Base-by-base conservation (phyloP, 2,113 vertebrate species). In the Agapornis roseicollis region DNA sequence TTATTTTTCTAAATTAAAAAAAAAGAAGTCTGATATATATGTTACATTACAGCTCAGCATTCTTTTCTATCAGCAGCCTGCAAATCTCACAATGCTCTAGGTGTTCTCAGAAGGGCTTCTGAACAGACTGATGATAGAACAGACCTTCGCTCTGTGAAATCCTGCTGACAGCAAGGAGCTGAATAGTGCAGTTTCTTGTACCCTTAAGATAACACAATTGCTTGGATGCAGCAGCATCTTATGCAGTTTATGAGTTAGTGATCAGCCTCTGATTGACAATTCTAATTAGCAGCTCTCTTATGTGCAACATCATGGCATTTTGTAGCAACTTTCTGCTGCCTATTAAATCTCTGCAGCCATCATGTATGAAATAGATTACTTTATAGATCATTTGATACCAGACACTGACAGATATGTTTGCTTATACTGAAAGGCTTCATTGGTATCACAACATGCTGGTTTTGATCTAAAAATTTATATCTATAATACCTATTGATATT, bases 231-330 rank as follows among this genome's bases (percentile, higher is more conserved):
- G 90, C 88, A 97, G 85, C 90, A 58, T 96, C 94, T 97, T 93
- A 74, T n/a, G 50, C 96, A 70, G 91, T 97, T 94, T 95, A 96
- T 52, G 89, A 89, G 80, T 91, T 61, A 83, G 83, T 92, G 94
- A 98, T 98, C 97, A 97, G 97, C 97, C 97, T 98, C 85, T 96
- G 88, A 98, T 91, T 98, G 97, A 97, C 97, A 98, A 94, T 96
- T 96, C 95, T 97, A 98, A 98, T 98, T 98, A 98, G 97, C 95
- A 97, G 85, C 80, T 91, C 97, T 97, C 92, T 87, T 97, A 85
- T 91, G 74, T 97, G 64, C 79, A 94, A 94, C 64, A 88, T 92
- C 87, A 94, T 92, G 97, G 78, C 56, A 86, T 86, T 98, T 96
- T 86, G 86, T 72, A 97, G 89, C 91, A 97, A 92, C 72, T 96